Base-by-base conservation (phyloP, 2,888 invertebrate genomes). In the Heliconius charithonia region DNA sequence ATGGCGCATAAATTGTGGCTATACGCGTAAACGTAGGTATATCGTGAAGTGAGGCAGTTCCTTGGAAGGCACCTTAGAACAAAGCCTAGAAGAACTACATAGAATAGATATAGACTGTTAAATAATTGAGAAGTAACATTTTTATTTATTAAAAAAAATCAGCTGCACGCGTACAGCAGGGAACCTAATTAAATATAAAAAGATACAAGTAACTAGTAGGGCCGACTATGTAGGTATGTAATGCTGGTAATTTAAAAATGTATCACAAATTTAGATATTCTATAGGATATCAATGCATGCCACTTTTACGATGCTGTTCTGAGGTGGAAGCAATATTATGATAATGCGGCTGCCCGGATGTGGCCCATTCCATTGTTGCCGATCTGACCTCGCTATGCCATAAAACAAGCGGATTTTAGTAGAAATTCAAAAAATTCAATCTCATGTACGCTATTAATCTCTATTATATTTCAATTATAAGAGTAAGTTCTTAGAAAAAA, bases 321-420 rank as follows among this genome's bases (percentile, higher is more conserved):
- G 93, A 86, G 87, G 89, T 93, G 91, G 92, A 91, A 92, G 92
- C 89, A 87, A 89, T 92, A 91, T 92, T 94, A 93, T 93, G 93
- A 90, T 93, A 93, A 94, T 93, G 88, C 87, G 86, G 86, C 82
- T 83, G 84, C 85, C 94, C 94, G 94, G 95, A 95, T 94, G 92
- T 89, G 87, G 91, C 90, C 92, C 90, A 94, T 95, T 95, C 93
- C 92, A 94, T 95, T 95, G 95, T 94, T 91, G 91, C 88, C 89
- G 89, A 91, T 89, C 87, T 92, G 94, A 93, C 95, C 95, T 94
- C 95, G 93, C 86, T 37, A 86, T 88, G 84, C 84, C 83, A 82
- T 84, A 82, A 84, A 85, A 84, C 83, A 83, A 84, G 81, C 82
- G 83, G 83, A 84, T 85, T 83, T 84, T 82, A 85, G 82, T 85